These are phyloP conservation scores for Lysandra bellargus DNA, from an alignment of 2,888 invertebrate species.

Conservation along the genomic window DNA sequence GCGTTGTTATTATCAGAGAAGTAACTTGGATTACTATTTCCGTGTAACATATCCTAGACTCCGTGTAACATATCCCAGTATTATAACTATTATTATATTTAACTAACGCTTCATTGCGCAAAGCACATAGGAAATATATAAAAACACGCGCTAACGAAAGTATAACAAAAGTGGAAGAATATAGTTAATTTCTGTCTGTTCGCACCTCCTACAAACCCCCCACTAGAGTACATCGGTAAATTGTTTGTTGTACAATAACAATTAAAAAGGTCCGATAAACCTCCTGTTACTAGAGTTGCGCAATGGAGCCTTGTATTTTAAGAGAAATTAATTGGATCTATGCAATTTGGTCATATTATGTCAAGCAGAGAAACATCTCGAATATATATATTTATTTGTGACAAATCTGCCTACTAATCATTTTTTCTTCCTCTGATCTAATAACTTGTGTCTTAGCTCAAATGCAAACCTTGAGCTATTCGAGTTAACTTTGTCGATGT, in stretches of 20 bases:
- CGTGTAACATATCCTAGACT: neutral
- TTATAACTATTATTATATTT: neutral
- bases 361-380: no score
- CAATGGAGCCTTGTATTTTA: neutral
- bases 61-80: neutral
- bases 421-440: no score
- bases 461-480: no score
- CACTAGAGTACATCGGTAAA: slow-evolving; percentile 41
- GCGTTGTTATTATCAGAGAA: neutral
- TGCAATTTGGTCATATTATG: no score
- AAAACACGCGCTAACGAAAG: slow-evolving; percentile 12
- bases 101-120: neutral
- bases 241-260: slow-evolving; percentile 43
- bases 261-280: slow-evolving; percentile 35
- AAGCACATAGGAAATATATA: slow-evolving; percentile 17
- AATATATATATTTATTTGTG: no score
- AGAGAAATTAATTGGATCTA: no score
- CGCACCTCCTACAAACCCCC: slow-evolving; percentile 39
- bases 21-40: slow-evolving; percentile 8
- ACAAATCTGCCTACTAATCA: no score
- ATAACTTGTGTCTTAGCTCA: no score
- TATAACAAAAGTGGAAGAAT: slow-evolving; percentile 7
- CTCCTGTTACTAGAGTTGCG: slow-evolving; percentile 25
- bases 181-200: slow-evolving; percentile 25
- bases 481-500: no score